These are phyloP conservation scores for Hypsopygia costalis DNA, from an alignment of 2,888 invertebrate species.

Conservation along the genomic window DNA sequence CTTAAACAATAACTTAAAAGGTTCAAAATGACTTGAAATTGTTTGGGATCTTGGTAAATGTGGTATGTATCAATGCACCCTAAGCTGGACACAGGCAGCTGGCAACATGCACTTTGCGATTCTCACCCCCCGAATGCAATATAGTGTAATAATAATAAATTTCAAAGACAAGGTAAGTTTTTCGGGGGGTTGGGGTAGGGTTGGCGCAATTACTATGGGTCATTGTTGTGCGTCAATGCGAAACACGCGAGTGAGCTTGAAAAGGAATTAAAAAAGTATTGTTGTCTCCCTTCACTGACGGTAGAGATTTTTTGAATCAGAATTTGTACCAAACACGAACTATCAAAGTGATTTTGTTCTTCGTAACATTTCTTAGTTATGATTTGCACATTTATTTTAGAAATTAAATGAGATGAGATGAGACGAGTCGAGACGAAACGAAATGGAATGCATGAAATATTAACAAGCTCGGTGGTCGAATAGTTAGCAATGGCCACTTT, in stretches of 20 bases:
- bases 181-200: slow-evolving; percentile 40
- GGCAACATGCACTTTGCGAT: slow-evolving; percentile 60
- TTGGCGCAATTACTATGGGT: slow-evolving; percentile 57
- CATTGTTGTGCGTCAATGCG: slow-evolving; percentile 20
- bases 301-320: too few species aligned
- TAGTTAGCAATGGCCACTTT: too few species aligned
- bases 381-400: too few species aligned
- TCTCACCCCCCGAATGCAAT: slow-evolving; percentile 63
- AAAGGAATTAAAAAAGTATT: slow-evolving; percentile 25
- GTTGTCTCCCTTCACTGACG: slow-evolving; percentile 3
- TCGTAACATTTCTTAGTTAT: too few species aligned
- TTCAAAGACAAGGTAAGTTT: slow-evolving; percentile 64
- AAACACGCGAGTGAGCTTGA: slow-evolving; percentile 15
- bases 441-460: too few species aligned
- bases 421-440: too few species aligned
- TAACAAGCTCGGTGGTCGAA: too few species aligned
- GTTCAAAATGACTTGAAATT: slow-evolving; percentile 21
- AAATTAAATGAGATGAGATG: too few species aligned
- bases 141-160: slow-evolving; percentile 75
- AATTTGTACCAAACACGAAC: too few species aligned
- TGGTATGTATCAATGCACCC: slow-evolving; percentile 26
- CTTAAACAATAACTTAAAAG: slow-evolving; percentile 20
- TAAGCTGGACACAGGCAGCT: slow-evolving; percentile 52
- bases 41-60: slow-evolving; percentile 15
- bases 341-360: too few species aligned